Evolutionary conservation across 2,797 vertebrate genomes (phyloP), one percentile per base, ranked within the genome.

Genomic region (Pangasius mekongensis): DNA sequence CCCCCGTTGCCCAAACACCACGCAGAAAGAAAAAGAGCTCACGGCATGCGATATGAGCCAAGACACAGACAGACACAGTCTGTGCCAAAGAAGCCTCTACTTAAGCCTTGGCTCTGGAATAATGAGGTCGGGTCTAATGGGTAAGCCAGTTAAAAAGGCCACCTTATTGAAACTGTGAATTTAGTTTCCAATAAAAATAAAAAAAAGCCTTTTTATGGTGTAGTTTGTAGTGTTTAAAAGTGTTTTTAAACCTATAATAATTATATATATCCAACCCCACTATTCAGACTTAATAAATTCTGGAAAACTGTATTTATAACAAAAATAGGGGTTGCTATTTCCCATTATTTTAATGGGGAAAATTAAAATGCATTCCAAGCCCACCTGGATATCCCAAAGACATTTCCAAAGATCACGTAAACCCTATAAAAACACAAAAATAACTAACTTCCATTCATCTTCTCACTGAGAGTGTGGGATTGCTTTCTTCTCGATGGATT

Each of bases 1-100:
- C 64, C 47, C 18, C 82, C 9, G n/a, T 84, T 62, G 14, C 36
- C 66, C 83, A 54, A 69, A 69, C 47, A 39, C 86, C 60, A 36
- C 5, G 13, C 74, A 85, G 76, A 64, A 82, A 64, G 54, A 80
- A 90, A 69, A 90, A 69, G 47, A 83, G 27, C 43, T 88, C 43
- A 86, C 16, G 67, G 47, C 83, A 83, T 49, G 36, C 22, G 24
- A 74, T 36, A 82, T 22, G 56, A 82, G 84, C 84, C 87, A 88
- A 82, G 62, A 62, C 66, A 71, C 76, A 85, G 76, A 86, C 77
- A 82, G 36, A 64, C 22, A 30, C 36, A n/a, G 9, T 20, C 36
- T 22, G 73, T 73, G 66, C 84, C 84, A 64, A 74, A 89, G 54
- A 64, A 81, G 64, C 62, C 16, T 56, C 81, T 30, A 56, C 36